Percentiles rank a stretch among this genome's conserved stretches.
Evolutionary conservation across 2,113 vertebrate genomes (phyloP).

Genomic region (Leptobrachium ailaonicum): DNA sequence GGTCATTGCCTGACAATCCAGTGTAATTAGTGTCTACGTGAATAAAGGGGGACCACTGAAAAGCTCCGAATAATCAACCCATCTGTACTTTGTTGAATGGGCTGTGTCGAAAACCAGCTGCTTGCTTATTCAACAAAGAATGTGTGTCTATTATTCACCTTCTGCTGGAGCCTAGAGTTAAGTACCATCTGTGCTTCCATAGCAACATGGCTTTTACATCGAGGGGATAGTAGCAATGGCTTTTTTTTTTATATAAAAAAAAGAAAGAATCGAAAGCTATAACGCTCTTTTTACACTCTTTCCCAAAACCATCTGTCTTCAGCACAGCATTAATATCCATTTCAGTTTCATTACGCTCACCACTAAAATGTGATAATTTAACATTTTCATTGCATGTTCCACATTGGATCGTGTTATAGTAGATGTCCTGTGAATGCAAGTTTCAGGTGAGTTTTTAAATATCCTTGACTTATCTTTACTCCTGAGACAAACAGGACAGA

Average conservation of each 20-base stretch:
- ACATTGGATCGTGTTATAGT: neutral
- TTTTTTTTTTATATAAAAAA: constrained; percentile 21
- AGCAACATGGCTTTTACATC: constrained; percentile 46
- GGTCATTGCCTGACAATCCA: constrained; percentile 47
- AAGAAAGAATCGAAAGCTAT: constrained; percentile 6
- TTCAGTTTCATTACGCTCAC: neutral
- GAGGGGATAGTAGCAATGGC: constrained; percentile 28
- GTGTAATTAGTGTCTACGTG: constrained; percentile 49
- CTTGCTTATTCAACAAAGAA: constrained; percentile 51
- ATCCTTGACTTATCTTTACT: too few species aligned
- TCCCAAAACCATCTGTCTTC: constrained; percentile 15
- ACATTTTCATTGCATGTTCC: neutral
- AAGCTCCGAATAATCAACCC: constrained; percentile 29
- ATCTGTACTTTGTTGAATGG: constrained; percentile 43
- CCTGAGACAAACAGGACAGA: too few species aligned
- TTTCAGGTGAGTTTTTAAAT: neutral
- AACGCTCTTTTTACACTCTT: constrained; percentile 25
- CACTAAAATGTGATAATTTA: neutral
- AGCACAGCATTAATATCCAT: constrained; percentile 3
- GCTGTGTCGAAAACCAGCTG: constrained; percentile 51
- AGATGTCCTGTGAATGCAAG: neutral
- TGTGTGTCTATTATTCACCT: constrained; percentile 50
- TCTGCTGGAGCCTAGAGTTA: constrained; percentile 49
- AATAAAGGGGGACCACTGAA: constrained; percentile 51
- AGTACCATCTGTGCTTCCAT: constrained; percentile 50